Percentiles rank a stretch among this genome's conserved stretches.
These are phyloP conservation scores for Manis crassicaudata DNA, from an alignment of 2,797 vertebrate genomes.

Conservation along the genomic window DNA sequence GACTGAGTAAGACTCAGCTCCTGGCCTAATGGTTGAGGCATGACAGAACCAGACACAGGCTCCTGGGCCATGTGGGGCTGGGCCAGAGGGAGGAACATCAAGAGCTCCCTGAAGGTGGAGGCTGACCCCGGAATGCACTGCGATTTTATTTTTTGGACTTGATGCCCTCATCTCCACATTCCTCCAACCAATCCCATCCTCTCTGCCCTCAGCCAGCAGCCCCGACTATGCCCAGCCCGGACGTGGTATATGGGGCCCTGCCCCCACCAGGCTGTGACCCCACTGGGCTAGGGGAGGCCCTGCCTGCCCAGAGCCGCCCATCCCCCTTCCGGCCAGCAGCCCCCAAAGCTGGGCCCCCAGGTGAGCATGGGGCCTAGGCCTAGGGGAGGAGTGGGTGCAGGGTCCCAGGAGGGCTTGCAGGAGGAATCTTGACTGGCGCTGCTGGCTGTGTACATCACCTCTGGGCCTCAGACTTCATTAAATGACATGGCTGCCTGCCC, in stretches of 20 bases:
- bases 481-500: background rate
- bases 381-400: slow-evolving; percentile 75
- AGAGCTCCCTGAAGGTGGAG: background rate
- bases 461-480: background rate
- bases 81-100: background rate
- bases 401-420: background rate
- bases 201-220: slow-evolving; percentile 82
- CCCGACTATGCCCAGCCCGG: slow-evolving; percentile 85
- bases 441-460: background rate
- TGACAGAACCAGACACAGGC: background rate
- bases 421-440: background rate
- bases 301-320: slow-evolving; percentile 83
- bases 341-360: slow-evolving; percentile 84
- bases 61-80: background rate
- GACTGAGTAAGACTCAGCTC: background rate
- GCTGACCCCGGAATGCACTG: background rate
- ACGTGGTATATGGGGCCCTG: slow-evolving; percentile 87
- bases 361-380: slow-evolving; percentile 81
- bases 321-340: slow-evolving; percentile 86
- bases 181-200: background rate
- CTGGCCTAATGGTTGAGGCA: background rate
- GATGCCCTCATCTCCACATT: background rate
- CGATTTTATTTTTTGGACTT: background rate
- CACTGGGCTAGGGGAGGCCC: slow-evolving; percentile 74
- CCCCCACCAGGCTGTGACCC: slow-evolving; percentile 85